Conservation (phyloP, 64 coral and sea anemone species). For the Astreopora myriophthalma region DNA sequence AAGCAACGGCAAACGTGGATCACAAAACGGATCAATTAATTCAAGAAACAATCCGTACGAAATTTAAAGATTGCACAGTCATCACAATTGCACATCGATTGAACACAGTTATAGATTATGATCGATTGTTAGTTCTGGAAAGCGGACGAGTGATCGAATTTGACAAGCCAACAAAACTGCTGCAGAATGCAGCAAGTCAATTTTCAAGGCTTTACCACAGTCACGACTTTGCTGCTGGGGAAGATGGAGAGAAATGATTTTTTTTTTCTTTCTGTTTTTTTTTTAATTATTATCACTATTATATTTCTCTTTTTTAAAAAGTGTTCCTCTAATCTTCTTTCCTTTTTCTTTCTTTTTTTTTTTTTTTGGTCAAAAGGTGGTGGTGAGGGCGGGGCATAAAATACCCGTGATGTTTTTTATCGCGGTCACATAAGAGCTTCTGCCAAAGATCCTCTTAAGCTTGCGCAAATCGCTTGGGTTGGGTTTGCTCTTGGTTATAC, state of each 20-base stretch:
- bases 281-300: too few species aligned
- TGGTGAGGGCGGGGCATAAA: too few species aligned
- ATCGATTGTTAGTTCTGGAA: slow-evolving; percentile 72
- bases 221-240: neutral
- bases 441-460: too few species aligned
- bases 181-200: slow-evolving; percentile 24
- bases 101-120: slow-evolving; percentile 68
- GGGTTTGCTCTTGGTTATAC: too few species aligned
- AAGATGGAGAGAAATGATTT: neutral
- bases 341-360: too few species aligned
- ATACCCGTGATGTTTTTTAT: too few species aligned
- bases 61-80: slow-evolving; percentile 64
- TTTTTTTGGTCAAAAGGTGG: too few species aligned
- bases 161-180: slow-evolving; percentile 50
- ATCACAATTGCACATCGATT: slow-evolving; percentile 77
- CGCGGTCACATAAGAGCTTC: too few species aligned
- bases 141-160: slow-evolving; percentile 56
- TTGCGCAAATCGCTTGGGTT: too few species aligned
- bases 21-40: slow-evolving; percentile 69
- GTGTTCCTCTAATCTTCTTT: too few species aligned
- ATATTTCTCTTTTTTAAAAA: too few species aligned
- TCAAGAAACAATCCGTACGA: slow-evolving; percentile 80
- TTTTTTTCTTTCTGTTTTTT: too few species aligned
- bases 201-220: slow-evolving; percentile 53
- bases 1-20: slow-evolving; percentile 79